Conservation (phyloP, 2,888 invertebrate species). For the Campaea margaritaria region DNA sequence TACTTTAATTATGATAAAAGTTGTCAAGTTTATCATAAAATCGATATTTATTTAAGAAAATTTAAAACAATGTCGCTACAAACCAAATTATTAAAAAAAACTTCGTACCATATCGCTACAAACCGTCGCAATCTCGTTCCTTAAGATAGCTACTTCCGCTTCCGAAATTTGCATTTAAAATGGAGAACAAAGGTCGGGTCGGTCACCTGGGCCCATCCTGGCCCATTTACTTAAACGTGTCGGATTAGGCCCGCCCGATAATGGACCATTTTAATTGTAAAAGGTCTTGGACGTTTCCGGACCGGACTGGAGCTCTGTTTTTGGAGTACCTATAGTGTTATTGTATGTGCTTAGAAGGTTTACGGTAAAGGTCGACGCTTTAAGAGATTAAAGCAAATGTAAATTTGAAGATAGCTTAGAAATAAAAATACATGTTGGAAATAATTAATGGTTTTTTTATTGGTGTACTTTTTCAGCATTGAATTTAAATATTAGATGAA, state of each 20-base stretch:
- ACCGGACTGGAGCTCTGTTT: constrained; percentile 27
- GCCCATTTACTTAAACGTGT: constrained; percentile 56
- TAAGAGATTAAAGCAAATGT: constrained; percentile 10
- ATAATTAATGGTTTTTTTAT: too few species aligned
- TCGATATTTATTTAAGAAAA: too few species aligned
- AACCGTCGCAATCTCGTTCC: constrained; percentile 40
- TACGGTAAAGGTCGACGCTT: constrained; percentile 16
- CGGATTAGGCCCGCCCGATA: constrained; percentile 68
- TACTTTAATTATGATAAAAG: too few species aligned
- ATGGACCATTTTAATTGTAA: constrained; percentile 68
- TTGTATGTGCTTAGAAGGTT: constrained; percentile 41
- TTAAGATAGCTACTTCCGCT: constrained; percentile 30
- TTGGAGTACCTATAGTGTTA: constrained; percentile 39
- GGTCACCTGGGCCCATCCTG: constrained; percentile 56
- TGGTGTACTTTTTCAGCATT: too few species aligned
- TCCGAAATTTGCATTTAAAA: constrained; percentile 63
- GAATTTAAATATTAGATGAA: too few species aligned
- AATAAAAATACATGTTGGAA: too few species aligned
- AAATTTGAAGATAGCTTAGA: too few species aligned
- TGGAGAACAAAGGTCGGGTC: constrained; percentile 58
- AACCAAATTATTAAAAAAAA: too few species aligned
- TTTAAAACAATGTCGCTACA: too few species aligned
- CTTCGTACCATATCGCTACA: too few species aligned
- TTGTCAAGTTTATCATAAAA: too few species aligned
- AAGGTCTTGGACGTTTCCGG: constrained; percentile 45